These are phyloP conservation scores for Bellardia pandia DNA, from an alignment of 2,888 invertebrate species.

Conservation along the genomic window DNA sequence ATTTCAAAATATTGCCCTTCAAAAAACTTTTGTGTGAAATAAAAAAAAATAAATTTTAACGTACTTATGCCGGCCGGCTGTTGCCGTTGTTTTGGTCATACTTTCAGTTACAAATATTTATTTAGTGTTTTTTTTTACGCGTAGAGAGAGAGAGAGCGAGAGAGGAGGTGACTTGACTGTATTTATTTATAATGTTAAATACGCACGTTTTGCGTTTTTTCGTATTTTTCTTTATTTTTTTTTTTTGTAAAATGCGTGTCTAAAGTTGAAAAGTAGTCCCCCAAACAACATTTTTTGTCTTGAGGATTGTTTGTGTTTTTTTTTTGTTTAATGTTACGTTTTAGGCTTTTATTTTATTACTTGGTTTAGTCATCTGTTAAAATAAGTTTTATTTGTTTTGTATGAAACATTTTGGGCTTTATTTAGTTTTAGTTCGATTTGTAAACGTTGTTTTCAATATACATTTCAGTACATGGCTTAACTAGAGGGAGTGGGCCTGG, in stretches of 20 bases:
- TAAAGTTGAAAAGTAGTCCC: slow-evolving; percentile 30
- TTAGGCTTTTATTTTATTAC: slow-evolving; percentile 30
- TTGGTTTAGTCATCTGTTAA: slow-evolving; percentile 39
- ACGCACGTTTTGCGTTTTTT: slow-evolving; percentile 42
- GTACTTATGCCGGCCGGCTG: slow-evolving; percentile 32
- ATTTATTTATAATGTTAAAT: slow-evolving; percentile 19
- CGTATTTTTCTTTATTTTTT: not conserved
- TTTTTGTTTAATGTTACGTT: slow-evolving; percentile 22
- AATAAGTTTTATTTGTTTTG: slow-evolving; percentile 33
- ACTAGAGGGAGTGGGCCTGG: not conserved
- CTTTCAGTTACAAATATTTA: not conserved
- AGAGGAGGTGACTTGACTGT: not conserved
- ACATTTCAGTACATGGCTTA: not conserved
- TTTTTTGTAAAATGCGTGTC: not conserved
- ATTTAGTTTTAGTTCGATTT: slow-evolving; percentile 22
- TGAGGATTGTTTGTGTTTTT: not conserved
- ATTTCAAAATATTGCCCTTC: not conserved
- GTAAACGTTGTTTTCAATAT: not conserved
- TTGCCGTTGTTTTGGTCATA: not conserved
- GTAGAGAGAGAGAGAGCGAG: not conserved
- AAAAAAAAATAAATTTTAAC: not conserved
- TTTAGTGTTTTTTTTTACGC: not conserved
- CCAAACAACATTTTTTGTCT: slow-evolving; percentile 21
- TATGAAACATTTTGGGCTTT: slow-evolving; percentile 28
- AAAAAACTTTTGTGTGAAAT: not conserved